Evolutionary conservation across 2,888 invertebrate species (phyloP).

Genomic region (Agrochola macilenta): DNA sequence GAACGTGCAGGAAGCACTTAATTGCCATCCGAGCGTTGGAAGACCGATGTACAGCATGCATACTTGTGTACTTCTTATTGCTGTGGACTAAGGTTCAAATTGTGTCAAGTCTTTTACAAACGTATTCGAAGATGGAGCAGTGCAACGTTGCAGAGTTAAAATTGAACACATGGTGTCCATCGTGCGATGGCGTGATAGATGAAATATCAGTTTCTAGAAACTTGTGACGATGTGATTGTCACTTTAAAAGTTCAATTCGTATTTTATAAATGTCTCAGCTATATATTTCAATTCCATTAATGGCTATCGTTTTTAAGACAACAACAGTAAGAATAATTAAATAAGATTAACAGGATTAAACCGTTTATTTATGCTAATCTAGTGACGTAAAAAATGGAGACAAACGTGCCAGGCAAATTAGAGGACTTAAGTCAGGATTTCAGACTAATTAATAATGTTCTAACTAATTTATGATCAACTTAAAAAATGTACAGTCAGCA

Average conservation of each 20-base stretch:
- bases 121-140: constrained; percentile 36
- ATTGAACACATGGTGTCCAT: constrained; percentile 79
- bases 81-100: constrained; percentile 61
- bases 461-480: constrained; percentile 42
- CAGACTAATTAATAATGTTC: constrained; percentile 54
- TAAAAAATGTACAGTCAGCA: too few relatives aligned
- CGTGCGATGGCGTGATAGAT: constrained; percentile 73
- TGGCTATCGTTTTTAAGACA: constrained; percentile 47
- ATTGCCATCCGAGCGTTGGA: constrained; percentile 74
- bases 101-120: constrained; percentile 33
- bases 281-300: constrained; percentile 52
- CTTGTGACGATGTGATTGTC: constrained; percentile 21
- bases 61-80: constrained; percentile 52
- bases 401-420: constrained; percentile 58
- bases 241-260: background rate
- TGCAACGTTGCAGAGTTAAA: constrained; percentile 73
- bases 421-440: constrained; percentile 59
- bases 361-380: constrained; percentile 60
- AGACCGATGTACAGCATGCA: constrained; percentile 48
- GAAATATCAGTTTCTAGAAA: constrained; percentile 69
- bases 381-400: constrained; percentile 56
- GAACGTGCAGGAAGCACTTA: constrained; percentile 78
- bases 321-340: constrained; percentile 56
- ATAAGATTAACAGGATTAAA: constrained; percentile 55
- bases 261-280: background rate